Conservation (phyloP, 2,113 vertebrate genomes). For the Zeus faber region DNA sequence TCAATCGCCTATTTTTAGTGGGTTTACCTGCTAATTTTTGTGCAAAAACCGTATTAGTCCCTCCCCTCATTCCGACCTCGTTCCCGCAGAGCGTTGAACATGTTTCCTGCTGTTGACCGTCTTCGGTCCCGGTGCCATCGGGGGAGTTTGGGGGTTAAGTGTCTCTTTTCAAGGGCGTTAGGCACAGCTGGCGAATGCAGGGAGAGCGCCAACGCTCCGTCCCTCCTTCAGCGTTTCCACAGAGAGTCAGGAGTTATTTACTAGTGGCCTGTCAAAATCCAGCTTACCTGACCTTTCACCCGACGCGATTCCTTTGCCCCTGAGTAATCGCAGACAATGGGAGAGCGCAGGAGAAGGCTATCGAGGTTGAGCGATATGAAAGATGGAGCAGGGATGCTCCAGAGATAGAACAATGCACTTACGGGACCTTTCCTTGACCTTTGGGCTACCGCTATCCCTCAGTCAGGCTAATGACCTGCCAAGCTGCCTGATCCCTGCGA, state of each 20-base stretch:
- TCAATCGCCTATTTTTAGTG: no score
- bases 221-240: not conserved
- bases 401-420: slow-evolving; percentile 24
- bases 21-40: no score
- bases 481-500: slow-evolving; percentile 40
- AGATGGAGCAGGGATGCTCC: not conserved
- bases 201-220: not conserved
- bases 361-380: not conserved
- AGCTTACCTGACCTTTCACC: not conserved
- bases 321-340: not conserved
- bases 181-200: not conserved
- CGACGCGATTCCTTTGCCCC: not conserved
- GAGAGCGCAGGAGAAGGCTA: not conserved
- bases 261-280: not conserved
- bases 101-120: not conserved
- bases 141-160: not conserved
- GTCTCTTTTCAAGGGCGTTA: not conserved
- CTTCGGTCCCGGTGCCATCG: not conserved
- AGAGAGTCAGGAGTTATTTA: not conserved
- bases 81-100: not conserved
- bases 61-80: no score
- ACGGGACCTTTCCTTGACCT: slow-evolving; percentile 51
- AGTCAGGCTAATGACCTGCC: slow-evolving; percentile 52
- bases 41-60: no score
- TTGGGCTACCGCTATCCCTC: slow-evolving; percentile 23